Percentiles rank a stretch among this genome's conserved stretches.
Conservation (phyloP, 2,888 invertebrate genomes). For the Dione vanillae region DNA sequence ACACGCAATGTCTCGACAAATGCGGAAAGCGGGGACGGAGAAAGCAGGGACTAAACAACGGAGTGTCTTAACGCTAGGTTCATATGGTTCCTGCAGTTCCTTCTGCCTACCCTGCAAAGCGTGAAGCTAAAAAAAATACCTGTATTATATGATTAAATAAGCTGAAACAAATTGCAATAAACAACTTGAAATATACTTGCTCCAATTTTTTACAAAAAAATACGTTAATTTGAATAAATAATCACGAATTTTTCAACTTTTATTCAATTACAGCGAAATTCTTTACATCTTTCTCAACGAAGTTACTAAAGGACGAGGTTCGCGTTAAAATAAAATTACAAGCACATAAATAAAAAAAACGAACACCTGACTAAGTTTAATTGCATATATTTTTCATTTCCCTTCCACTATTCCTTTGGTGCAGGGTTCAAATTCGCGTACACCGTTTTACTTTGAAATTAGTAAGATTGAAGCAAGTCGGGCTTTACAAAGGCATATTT, state of each 20-base stretch:
- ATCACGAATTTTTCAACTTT: conserved; percentile 51
- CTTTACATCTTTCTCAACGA: conserved; percentile 63
- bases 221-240: conserved; percentile 44
- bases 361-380: conserved; percentile 35
- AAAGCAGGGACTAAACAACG: no score
- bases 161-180: no score
- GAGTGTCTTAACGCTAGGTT: no score
- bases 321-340: conserved; percentile 65
- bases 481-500: conserved; percentile 65
- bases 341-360: conserved; percentile 53
- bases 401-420: not conserved
- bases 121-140: no score
- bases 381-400: conserved; percentile 22
- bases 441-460: conserved; percentile 30
- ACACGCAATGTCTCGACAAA: no score
- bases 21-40: no score
- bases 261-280: conserved; percentile 62
- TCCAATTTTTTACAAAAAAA: not conserved
- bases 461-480: conserved; percentile 50
- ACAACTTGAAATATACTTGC: no score
- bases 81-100: no score
- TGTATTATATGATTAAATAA: no score
- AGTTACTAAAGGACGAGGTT: conserved; percentile 47
- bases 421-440: conserved; percentile 41
- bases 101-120: no score